Evolutionary conservation across 1,140 invertebrate species (phyloP).

Genomic region (Solenopsis invicta): DNA sequence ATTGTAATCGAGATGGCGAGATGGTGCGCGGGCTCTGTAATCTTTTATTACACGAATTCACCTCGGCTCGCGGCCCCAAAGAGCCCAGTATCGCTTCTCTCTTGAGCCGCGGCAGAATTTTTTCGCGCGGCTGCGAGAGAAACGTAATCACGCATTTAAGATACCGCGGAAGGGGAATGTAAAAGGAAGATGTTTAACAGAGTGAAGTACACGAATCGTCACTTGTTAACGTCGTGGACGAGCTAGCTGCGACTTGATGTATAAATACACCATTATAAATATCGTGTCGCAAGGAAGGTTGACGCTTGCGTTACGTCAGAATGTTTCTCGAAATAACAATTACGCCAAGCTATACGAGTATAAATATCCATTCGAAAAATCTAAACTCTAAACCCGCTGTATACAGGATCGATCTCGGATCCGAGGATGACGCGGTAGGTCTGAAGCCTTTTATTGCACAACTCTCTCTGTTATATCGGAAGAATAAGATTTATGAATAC

Average conservation of each 20-base stretch:
- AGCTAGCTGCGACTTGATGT: slow-evolving; percentile 8
- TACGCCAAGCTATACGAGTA: not conserved
- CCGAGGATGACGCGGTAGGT: not conserved
- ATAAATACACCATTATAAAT: not conserved
- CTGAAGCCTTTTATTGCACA: not conserved
- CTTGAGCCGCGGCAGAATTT: not conserved
- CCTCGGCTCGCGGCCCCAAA: not conserved
- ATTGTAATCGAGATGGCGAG: slow-evolving; percentile 62
- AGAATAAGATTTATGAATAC: slow-evolving; percentile 47
- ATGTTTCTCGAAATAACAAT: not conserved
- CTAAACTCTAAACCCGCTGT: not conserved
- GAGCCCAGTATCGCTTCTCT: not conserved
- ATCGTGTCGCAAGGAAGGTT: not conserved
- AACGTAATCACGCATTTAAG: slow-evolving; percentile 28
- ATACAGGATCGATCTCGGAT: not conserved
- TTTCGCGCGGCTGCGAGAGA: not conserved
- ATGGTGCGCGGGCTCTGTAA: slow-evolving; percentile 22
- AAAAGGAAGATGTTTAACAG: slow-evolving; percentile 14
- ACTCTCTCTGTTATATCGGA: not conserved
- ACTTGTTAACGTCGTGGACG: not conserved
- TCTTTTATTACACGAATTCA: slow-evolving; percentile 58
- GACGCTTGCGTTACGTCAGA: not conserved
- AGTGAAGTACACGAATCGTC: slow-evolving; percentile 24
- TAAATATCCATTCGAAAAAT: not conserved
- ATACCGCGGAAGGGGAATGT: slow-evolving; percentile 18